Conservation (phyloP, 2,113 vertebrate genomes). For the Junco hyemalis region DNA sequence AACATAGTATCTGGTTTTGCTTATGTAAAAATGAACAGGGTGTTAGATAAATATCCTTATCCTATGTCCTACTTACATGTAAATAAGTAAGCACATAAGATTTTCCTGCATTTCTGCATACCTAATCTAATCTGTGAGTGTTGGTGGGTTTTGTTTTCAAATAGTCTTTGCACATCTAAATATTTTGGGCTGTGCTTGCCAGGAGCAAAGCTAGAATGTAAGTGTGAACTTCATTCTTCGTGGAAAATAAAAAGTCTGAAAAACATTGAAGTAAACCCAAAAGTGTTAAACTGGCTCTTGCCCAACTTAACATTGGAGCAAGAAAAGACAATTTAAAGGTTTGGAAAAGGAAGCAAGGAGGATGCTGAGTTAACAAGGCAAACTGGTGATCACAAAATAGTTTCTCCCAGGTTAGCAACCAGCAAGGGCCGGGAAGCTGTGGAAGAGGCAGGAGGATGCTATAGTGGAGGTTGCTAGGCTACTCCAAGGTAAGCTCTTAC, state of each 20-base stretch:
- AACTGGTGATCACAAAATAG: not conserved
- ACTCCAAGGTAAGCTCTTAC: constrained; percentile 76
- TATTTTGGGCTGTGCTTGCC: not conserved
- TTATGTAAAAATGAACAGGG: not conserved
- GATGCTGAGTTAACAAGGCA: not conserved
- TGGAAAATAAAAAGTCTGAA: not conserved
- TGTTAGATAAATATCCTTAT: not conserved
- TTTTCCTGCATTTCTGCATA: not conserved
- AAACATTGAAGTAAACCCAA: not conserved
- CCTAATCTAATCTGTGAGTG: not conserved
- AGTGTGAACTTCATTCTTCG: not conserved
- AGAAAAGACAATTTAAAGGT: not conserved
- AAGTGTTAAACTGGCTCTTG: not conserved
- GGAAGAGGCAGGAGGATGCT: constrained; percentile 80
- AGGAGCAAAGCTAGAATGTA: not conserved
- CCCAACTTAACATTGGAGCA: not conserved
- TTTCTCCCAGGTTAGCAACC: not conserved
- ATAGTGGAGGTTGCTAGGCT: constrained; percentile 81
- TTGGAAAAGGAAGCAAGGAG: not conserved
- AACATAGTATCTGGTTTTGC: not conserved
- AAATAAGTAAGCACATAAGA: not conserved
- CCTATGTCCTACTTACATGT: not conserved
- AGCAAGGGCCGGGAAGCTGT: constrained; percentile 76
- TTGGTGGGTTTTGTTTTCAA: not conserved
- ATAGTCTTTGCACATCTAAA: not conserved